These are phyloP conservation scores for Cryptotis parvus DNA, from an alignment of 2,113 vertebrate genomes.

Conservation along the genomic window DNA sequence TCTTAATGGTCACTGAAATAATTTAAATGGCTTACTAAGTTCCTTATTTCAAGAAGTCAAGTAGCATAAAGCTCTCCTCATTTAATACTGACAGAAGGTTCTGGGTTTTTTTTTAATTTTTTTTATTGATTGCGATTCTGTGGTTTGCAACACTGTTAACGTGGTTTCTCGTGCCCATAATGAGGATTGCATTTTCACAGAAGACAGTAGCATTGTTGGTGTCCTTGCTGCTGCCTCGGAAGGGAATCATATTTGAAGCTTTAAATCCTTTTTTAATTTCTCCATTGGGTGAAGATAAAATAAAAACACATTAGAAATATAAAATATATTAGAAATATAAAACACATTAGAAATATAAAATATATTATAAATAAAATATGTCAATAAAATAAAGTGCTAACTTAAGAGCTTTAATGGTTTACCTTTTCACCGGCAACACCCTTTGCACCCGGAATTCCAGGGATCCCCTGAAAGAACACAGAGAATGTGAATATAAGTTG, in stretches of 20 bases:
- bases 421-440: constrained; percentile 94
- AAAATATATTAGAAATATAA: constrained; percentile 52
- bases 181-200: constrained; percentile 2
- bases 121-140: too few species aligned
- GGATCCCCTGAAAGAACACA: constrained; percentile 91
- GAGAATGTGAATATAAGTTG: background rate
- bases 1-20: background rate
- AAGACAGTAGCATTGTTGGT: background rate
- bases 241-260: constrained; percentile 16
- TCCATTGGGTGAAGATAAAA: constrained; percentile 43
- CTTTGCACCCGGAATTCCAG: constrained; percentile 93
- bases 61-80: background rate
- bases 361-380: background rate
- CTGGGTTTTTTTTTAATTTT: too few species aligned
- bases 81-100: background rate
- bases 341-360: constrained; percentile 15
- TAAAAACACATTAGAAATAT: constrained; percentile 21
- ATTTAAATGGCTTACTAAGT: background rate
- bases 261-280: constrained; percentile 39
- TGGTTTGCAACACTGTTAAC: too few species aligned
- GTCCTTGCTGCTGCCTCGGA: constrained; percentile 18
- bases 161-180: too few species aligned
- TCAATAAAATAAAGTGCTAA: constrained; percentile 25
- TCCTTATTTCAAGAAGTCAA: background rate
- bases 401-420: constrained; percentile 54